Conservation (phyloP, 2,113 vertebrate species). For the Rhinolophus sinicus region DNA sequence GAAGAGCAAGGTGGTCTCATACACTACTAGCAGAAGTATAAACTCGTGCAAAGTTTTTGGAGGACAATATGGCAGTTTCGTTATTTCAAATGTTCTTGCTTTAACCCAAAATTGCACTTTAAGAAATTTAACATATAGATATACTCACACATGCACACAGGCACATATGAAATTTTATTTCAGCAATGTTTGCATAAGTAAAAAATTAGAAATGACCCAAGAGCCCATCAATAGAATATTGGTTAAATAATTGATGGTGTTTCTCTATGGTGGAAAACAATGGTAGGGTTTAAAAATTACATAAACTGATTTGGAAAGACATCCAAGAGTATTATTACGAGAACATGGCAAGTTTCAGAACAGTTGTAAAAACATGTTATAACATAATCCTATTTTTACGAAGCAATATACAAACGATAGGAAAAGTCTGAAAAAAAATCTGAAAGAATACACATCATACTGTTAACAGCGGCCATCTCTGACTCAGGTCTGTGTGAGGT, state of each 20-base stretch:
- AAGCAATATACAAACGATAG: neutral
- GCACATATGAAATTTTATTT: neutral
- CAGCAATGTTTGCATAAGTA: neutral
- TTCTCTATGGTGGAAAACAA: neutral
- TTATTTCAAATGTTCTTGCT: neutral
- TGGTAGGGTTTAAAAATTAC: neutral
- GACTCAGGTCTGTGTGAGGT: neutral
- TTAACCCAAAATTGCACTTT: neutral
- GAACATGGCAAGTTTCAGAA: slow-evolving; percentile 13
- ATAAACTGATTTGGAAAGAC: slow-evolving; percentile 23
- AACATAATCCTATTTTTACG: neutral
- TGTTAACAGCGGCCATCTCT: neutral
- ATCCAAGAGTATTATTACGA: neutral
- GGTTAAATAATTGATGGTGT: neutral
- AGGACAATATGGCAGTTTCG: neutral
- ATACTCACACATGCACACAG: neutral
- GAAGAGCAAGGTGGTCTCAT: neutral
- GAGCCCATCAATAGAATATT: neutral
- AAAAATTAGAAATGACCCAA: neutral
- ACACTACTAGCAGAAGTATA: neutral
- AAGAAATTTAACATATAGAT: neutral
- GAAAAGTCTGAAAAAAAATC: neutral
- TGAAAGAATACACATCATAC: neutral
- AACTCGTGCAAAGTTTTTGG: neutral
- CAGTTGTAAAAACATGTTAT: neutral